Conservation (phyloP, 2,797 vertebrate species). For the Chaetodon trifasciatus region DNA sequence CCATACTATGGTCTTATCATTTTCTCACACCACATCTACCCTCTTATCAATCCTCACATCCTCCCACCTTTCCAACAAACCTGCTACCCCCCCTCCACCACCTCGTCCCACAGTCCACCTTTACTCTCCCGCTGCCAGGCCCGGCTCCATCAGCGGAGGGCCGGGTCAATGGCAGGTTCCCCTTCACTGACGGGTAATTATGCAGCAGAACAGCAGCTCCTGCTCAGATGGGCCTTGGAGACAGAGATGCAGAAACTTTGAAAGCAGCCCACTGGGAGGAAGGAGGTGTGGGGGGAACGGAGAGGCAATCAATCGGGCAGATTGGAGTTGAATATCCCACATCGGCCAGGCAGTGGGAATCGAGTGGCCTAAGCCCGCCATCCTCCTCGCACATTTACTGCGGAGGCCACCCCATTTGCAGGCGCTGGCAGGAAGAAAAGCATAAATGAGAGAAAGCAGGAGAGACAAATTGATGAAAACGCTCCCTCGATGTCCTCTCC, state of each 20-base stretch:
- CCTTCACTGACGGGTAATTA: constrained; percentile 81
- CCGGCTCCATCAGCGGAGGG: constrained; percentile 61
- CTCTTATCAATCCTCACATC: constrained; percentile 41
- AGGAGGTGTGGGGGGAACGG: constrained; percentile 14
- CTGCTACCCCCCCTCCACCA: background rate
- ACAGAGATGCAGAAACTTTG: constrained; percentile 79
- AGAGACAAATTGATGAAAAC: constrained; percentile 35
- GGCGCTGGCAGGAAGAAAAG: constrained; percentile 25
- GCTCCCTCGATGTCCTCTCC: constrained; percentile 23
- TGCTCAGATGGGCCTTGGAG: constrained; percentile 57
- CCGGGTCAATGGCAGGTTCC: constrained; percentile 79
- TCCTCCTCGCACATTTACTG: constrained; percentile 59
- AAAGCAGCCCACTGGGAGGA: constrained; percentile 53
- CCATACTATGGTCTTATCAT: constrained; percentile 33
- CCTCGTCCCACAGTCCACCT: constrained; percentile 30
- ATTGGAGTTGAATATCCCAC: constrained; percentile 81
- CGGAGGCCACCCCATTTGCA: constrained; percentile 64
- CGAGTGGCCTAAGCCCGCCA: constrained; percentile 68
- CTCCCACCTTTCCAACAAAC: constrained; percentile 28
- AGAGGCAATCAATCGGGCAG: constrained; percentile 81
- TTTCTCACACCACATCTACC: constrained; percentile 20
- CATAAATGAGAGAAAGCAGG: constrained; percentile 21
- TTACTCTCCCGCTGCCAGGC: constrained; percentile 48
- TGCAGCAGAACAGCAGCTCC: constrained; percentile 57
- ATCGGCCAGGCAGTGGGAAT: constrained; percentile 57